phyloP scores from a whole-genome alignment of 2,888 invertebrate genomes.

The Sarcophaga variegata region DNA sequence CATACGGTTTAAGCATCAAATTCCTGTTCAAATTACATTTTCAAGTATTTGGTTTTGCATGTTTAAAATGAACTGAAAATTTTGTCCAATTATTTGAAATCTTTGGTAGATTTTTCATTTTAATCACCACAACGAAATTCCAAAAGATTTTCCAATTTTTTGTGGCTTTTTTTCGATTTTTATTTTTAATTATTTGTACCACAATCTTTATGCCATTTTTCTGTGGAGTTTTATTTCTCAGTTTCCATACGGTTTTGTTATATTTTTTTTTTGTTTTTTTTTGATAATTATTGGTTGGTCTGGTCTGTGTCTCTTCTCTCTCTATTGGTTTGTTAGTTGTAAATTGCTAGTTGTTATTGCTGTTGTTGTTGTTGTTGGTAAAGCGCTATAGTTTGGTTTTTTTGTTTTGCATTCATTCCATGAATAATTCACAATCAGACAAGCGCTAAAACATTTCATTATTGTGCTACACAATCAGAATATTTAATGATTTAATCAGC shows the following conservation, averaged over 20 bases:
- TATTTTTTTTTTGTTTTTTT: slow-evolving; percentile 25
- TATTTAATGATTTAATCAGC: slow-evolving; percentile 80
- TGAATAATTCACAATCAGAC: slow-evolving; percentile 81
- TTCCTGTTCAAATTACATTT: too few species aligned
- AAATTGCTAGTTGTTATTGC: slow-evolving; percentile 39
- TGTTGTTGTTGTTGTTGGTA: slow-evolving; percentile 25
- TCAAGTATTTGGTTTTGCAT: too few species aligned
- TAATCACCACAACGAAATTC: slow-evolving; percentile 36
- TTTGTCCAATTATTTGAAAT: too few species aligned
- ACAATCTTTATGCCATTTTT: slow-evolving; percentile 51
- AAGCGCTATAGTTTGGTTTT: slow-evolving; percentile 17
- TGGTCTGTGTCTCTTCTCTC: slow-evolving; percentile 9
- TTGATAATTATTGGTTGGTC: slow-evolving; percentile 53
- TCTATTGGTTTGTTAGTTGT: slow-evolving; percentile 57
- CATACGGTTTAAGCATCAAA: too few species aligned
- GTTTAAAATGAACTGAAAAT: too few species aligned
- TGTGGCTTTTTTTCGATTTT: slow-evolving; percentile 9
- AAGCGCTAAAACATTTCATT: slow-evolving; percentile 81
- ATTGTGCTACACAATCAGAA: slow-evolving; percentile 81
- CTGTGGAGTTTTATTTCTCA: slow-evolving; percentile 24
- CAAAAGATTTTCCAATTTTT: background rate
- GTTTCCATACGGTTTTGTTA: background rate
- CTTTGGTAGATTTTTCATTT: slow-evolving; percentile 5
- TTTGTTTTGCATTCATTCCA: slow-evolving; percentile 77
- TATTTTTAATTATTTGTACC: slow-evolving; percentile 56